phyloP scores from a whole-genome alignment of 2,113 vertebrate species.

The Dermatemys mawii region DNA sequence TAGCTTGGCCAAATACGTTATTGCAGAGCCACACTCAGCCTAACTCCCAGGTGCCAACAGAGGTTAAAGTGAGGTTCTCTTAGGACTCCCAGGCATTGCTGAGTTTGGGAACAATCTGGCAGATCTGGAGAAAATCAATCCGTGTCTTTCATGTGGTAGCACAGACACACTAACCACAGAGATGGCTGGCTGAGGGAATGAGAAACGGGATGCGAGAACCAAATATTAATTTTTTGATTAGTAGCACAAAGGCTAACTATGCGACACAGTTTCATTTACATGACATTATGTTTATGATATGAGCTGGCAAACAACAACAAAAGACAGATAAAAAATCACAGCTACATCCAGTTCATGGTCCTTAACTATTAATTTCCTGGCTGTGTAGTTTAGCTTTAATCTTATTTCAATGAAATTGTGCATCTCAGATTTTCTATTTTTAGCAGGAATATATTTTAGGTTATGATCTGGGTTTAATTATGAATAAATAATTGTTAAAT shows the following conservation, averaged over 20 bases:
- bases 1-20: neutral
- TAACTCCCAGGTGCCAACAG: neutral
- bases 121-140: neutral
- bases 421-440: neutral
- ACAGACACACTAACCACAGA: neutral
- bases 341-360: neutral
- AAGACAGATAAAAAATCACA: neutral
- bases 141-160: neutral
- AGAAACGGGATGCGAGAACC: neutral
- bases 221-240: conserved; percentile 13
- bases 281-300: conserved; percentile 5
- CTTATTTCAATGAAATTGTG: neutral
- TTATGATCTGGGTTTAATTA: neutral
- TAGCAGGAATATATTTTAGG: neutral
- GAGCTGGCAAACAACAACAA: conserved; percentile 27
- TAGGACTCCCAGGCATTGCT: neutral
- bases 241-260: neutral
- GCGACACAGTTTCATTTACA: conserved; percentile 7
- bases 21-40: neutral
- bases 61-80: neutral
- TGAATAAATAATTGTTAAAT: neutral
- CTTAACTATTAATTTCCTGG: neutral
- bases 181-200: neutral
- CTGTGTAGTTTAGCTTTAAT: neutral
- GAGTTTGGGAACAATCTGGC: neutral